phyloP scores from a whole-genome alignment of 2,888 invertebrate genomes.

The Rhagium mordax region DNA sequence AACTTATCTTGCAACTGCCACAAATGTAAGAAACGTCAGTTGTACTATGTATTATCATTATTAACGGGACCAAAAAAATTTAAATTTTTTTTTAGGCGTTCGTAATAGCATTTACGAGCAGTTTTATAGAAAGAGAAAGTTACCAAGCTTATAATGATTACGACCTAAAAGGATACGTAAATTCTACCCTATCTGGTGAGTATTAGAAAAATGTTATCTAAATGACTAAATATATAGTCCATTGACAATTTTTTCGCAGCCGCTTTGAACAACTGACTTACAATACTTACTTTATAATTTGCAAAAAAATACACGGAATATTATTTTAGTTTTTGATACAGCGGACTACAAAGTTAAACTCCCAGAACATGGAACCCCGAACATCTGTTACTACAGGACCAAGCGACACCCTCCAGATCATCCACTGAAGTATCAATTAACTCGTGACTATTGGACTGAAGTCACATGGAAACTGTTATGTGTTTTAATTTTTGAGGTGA shows the following conservation, averaged over 20 bases:
- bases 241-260: too few species aligned
- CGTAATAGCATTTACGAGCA: constrained; percentile 60
- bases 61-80: too few species aligned
- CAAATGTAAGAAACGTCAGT: constrained; percentile 63
- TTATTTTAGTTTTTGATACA: constrained; percentile 51
- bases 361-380: neutral
- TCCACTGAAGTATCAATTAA: constrained; percentile 64
- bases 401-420: constrained; percentile 62
- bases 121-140: constrained; percentile 56
- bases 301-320: too few species aligned
- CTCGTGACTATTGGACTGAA: constrained; percentile 73
- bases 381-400: constrained; percentile 67
- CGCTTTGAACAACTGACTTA: too few species aligned
- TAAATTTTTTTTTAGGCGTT: constrained; percentile 57
- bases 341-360: constrained; percentile 45
- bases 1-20: constrained; percentile 61
- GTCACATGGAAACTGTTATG: constrained; percentile 74
- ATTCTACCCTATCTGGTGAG: constrained; percentile 58
- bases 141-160: constrained; percentile 41
- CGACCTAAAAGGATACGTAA: constrained; percentile 49
- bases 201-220: too few species aligned
- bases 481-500: constrained; percentile 77
- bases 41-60: neutral
- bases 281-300: too few species aligned
- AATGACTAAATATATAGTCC: too few species aligned